phyloP scores from a whole-genome alignment of 2,888 invertebrate species.

The Stenoptilia bipunctidactyla region DNA sequence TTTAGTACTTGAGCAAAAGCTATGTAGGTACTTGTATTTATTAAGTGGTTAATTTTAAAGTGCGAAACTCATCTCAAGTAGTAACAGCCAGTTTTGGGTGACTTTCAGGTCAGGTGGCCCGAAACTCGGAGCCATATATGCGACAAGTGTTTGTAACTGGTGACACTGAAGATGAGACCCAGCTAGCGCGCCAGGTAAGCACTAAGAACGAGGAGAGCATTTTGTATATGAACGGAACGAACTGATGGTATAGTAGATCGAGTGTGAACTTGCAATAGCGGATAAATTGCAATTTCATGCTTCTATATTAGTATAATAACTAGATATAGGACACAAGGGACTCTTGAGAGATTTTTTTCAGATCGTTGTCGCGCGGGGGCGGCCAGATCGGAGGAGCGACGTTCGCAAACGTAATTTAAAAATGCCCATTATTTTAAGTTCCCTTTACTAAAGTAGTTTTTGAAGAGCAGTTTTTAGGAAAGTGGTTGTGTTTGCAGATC shows the following conservation, averaged over 20 bases:
- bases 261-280: conserved; percentile 48
- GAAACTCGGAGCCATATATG: conserved; percentile 95
- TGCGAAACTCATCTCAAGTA: no score
- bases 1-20: no score
- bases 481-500: conserved; percentile 71
- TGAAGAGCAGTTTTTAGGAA: conserved; percentile 7
- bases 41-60: no score
- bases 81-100: conserved; percentile 31
- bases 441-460: background rate
- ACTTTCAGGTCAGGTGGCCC: conserved; percentile 84
- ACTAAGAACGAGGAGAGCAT: conserved; percentile 11
- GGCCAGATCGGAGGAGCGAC: conserved; percentile 35
- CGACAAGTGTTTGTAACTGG: conserved; percentile 92
- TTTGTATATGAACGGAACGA: no score
- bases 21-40: no score
- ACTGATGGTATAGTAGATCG: conserved; percentile 14
- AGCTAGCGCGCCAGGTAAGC: conserved; percentile 77
- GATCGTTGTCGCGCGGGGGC: conserved; percentile 39
- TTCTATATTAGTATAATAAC: conserved; percentile 17
- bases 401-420: conserved; percentile 47
- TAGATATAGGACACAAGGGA: conserved; percentile 33
- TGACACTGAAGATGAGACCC: conserved; percentile 70
- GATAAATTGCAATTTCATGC: conserved; percentile 42
- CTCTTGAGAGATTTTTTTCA: conserved; percentile 54
- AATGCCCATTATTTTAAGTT: conserved; percentile 20